Conservation (phyloP, 1,140 invertebrate genomes). For the Drosophila ohnishii region DNA sequence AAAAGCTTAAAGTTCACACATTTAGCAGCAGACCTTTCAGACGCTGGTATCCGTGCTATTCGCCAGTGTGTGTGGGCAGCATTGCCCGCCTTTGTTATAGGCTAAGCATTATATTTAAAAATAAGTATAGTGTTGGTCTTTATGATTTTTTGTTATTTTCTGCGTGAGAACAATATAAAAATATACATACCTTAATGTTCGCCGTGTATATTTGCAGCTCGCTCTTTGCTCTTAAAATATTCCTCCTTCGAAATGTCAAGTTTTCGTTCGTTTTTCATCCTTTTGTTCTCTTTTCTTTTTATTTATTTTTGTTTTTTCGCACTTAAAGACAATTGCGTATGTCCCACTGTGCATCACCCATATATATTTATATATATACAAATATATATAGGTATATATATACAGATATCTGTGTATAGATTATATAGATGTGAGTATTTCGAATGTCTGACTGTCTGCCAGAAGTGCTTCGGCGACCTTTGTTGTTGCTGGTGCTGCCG, state of each 20-base stretch:
- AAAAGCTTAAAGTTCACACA: constrained; percentile 79
- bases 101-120: constrained; percentile 61
- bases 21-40: constrained; percentile 42
- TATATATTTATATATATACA: constrained; percentile 4
- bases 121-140: constrained; percentile 55
- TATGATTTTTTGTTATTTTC: constrained; percentile 35
- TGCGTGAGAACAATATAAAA: constrained; percentile 71
- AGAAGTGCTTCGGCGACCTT: constrained; percentile 55
- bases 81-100: constrained; percentile 42
- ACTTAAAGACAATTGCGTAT: constrained; percentile 64
- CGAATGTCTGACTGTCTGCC: constrained; percentile 74
- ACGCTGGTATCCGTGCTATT: constrained; percentile 5
- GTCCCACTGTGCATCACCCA: constrained; percentile 63
- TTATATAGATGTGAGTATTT: constrained; percentile 42
- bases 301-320: constrained; percentile 28
- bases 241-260: constrained; percentile 62
- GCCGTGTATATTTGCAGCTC: constrained; percentile 17
- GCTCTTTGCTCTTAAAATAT: constrained; percentile 37
- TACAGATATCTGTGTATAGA: constrained; percentile 11
- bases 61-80: constrained; percentile 3
- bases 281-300: constrained; percentile 29
- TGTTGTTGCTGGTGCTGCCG: constrained; percentile 41
- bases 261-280: constrained; percentile 39
- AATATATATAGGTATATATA: constrained; percentile 10
- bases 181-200: constrained; percentile 21